phyloP scores from a whole-genome alignment of 2,797 vertebrate species.

The Poeciliopsis turneri region DNA sequence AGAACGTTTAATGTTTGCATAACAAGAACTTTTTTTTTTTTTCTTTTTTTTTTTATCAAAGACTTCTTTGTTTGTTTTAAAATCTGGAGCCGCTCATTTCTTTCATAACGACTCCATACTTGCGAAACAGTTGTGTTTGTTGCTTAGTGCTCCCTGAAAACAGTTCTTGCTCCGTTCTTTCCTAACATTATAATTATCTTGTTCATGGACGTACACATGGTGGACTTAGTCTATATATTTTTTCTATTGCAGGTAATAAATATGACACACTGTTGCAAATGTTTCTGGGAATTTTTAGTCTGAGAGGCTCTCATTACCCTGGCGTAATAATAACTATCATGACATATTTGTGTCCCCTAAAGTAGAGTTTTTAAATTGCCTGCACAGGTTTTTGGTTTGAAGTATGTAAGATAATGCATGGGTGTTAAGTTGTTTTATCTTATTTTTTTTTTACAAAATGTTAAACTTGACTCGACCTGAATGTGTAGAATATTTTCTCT shows the following conservation, averaged over 20 bases:
- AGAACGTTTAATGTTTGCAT: background rate
- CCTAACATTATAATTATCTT: constrained; percentile 48
- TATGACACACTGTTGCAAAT: constrained; percentile 18
- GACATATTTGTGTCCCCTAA: too few relatives aligned
- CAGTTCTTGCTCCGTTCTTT: constrained; percentile 49
- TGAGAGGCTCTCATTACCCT: too few relatives aligned
- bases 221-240: constrained; percentile 22
- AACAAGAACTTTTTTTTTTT: background rate
- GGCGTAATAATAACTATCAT: background rate
- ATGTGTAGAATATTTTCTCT: background rate
- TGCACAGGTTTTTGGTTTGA: background rate
- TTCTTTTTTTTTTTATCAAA: background rate
- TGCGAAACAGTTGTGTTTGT: constrained; percentile 28
- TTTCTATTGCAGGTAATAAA: constrained; percentile 14
- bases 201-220: constrained; percentile 43
- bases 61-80: background rate
- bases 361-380: background rate
- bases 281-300: background rate
- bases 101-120: background rate
- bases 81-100: background rate
- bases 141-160: constrained; percentile 29
- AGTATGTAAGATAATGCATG: background rate
- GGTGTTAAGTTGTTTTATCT: background rate
- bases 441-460: background rate
- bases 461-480: background rate